Evolutionary conservation across 2,797 vertebrate genomes (phyloP).

Genomic region (Acanthis flammea): DNA sequence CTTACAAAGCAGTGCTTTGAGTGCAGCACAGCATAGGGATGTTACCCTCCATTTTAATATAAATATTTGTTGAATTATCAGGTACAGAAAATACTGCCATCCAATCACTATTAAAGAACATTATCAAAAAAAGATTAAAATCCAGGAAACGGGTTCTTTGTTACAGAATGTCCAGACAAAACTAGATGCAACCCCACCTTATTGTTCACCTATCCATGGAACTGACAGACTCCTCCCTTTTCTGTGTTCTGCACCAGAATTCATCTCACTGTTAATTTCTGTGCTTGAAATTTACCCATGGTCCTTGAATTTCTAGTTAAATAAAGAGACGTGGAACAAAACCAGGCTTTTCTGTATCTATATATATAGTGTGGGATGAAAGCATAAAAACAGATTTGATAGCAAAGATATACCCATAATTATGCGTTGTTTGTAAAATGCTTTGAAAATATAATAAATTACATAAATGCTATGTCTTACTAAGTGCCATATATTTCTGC

Average conservation of each 20-base stretch:
- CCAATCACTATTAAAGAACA: neutral
- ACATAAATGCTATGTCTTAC: conserved; percentile 6
- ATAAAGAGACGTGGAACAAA: neutral
- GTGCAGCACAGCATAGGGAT: neutral
- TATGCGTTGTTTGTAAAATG: neutral
- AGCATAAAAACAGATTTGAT: neutral
- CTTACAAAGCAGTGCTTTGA: neutral
- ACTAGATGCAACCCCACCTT: neutral
- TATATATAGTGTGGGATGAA: neutral
- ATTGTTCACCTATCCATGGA: neutral
- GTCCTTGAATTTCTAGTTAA: neutral
- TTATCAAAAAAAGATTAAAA: neutral
- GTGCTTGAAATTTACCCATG: neutral
- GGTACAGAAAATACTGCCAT: neutral
- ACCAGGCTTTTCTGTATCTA: neutral
- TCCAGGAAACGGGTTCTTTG: neutral
- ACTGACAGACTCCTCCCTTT: neutral
- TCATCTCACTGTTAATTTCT: neutral
- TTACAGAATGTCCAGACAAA: neutral
- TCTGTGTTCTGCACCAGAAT: neutral
- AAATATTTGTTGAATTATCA: neutral
- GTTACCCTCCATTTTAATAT: neutral
- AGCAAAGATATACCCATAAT: neutral
- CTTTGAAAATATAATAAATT: conserved; percentile 30
- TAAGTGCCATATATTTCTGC: conserved; percentile 15